Conservation (phyloP, 2,797 vertebrate species). For the Enteromius mattozi region DNA sequence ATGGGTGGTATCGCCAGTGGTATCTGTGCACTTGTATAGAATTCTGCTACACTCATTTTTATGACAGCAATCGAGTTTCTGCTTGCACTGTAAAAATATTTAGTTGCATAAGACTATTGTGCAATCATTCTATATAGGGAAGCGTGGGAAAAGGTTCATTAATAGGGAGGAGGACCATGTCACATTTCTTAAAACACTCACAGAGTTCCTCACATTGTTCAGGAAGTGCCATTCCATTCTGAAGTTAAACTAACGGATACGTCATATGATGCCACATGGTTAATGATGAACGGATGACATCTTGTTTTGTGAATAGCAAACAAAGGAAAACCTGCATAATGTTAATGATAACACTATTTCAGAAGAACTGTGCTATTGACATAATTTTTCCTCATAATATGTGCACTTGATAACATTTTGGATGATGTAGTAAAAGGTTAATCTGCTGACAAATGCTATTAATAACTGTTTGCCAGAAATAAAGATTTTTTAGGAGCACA, state of each 20-base stretch:
- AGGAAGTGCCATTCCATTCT: background rate
- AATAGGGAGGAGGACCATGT: conserved; percentile 13
- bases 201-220: background rate
- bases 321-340: no score
- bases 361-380: background rate
- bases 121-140: conserved; percentile 34
- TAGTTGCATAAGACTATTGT: conserved; percentile 48
- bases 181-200: conserved; percentile 18
- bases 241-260: background rate
- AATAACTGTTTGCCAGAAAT: background rate
- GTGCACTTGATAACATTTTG: conserved; percentile 15
- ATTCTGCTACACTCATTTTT: conserved; percentile 13
- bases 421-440: conserved; percentile 16
- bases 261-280: background rate
- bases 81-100: conserved; percentile 39
- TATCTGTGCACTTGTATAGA: background rate
- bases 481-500: background rate
- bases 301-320: background rate
- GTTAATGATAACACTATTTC: background rate
- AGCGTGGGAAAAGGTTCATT: conserved; percentile 8
- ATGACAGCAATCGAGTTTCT: conserved; percentile 11
- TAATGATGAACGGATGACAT: background rate
- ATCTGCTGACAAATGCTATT: background rate
- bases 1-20: background rate
- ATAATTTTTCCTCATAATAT: background rate